phyloP scores from a whole-genome alignment of 2,888 invertebrate genomes.

The Troides helena region DNA sequence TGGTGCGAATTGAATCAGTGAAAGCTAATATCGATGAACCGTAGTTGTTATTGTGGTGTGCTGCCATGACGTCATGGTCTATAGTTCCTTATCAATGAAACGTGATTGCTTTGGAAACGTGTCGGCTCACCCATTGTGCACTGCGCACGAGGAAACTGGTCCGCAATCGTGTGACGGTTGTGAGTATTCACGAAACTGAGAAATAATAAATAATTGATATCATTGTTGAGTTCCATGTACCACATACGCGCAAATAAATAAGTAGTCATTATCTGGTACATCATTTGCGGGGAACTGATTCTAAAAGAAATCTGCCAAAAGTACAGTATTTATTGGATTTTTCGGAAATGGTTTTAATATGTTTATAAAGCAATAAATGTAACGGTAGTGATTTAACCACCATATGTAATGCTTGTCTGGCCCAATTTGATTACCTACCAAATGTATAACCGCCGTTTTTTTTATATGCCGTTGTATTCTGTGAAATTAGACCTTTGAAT shows the following conservation, averaged over 20 bases:
- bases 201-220: not conserved
- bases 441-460: no score
- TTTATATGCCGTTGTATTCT: no score
- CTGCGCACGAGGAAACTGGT: conserved; percentile 8
- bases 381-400: not conserved
- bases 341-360: no score
- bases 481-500: no score
- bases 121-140: conserved; percentile 7
- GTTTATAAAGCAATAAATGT: not conserved
- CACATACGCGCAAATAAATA: no score
- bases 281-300: no score
- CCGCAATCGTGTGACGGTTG: not conserved
- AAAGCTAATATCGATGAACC: not conserved
- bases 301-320: no score
- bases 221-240: no score
- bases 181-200: not conserved
- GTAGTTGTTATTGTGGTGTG: conserved; percentile 4
- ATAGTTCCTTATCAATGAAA: conserved; percentile 16
- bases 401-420: no score
- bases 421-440: no score
- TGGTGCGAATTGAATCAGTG: not conserved
- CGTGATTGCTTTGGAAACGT: conserved; percentile 20
- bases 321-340: no score
- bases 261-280: no score
- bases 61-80: conserved; percentile 6